A percentile compares a stretch with the other conserved stretches of the same genome.
Evolutionary conservation across 2,888 invertebrate genomes (phyloP).

Genomic region (Xestoiulus laeticollis): DNA sequence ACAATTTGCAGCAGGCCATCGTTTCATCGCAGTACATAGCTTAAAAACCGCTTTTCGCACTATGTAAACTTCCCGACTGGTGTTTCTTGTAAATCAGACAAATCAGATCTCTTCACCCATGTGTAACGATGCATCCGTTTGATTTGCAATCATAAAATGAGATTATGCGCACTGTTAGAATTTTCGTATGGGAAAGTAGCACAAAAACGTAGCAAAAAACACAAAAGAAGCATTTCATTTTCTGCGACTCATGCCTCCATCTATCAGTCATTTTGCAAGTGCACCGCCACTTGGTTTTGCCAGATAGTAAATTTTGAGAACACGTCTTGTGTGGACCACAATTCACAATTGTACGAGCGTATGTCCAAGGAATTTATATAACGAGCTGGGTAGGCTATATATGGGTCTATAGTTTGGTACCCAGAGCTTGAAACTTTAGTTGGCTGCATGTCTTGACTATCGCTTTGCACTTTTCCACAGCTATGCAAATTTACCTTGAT

Average conservation of each 20-base stretch:
- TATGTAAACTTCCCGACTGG: not conserved
- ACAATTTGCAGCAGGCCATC: not conserved
- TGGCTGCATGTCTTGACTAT: too few species aligned
- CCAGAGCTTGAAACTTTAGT: too few species aligned
- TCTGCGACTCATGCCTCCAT: not conserved
- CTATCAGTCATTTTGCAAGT: not conserved
- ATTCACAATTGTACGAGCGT: too few species aligned
- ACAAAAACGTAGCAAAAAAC: not conserved
- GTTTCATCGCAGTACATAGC: not conserved
- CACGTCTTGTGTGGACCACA: too few species aligned
- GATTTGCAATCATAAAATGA: not conserved
- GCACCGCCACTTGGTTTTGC: not conserved
- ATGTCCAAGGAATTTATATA: too few species aligned
- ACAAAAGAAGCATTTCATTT: not conserved
- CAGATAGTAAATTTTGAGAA: too few species aligned
- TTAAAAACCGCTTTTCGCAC: not conserved
- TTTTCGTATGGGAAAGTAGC: not conserved
- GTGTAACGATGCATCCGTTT: not conserved
- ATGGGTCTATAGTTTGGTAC: too few species aligned
- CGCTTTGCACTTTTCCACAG: too few species aligned
- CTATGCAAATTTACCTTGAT: too few species aligned
- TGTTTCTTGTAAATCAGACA: not conserved
- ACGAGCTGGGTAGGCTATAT: too few species aligned
- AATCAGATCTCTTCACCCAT: not conserved
- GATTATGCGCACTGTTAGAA: not conserved